A percentile compares a stretch with the other conserved stretches of the same genome.
phyloP scores from a whole-genome alignment of 2,797 vertebrate genomes.

The Enteromius argenteus region DNA sequence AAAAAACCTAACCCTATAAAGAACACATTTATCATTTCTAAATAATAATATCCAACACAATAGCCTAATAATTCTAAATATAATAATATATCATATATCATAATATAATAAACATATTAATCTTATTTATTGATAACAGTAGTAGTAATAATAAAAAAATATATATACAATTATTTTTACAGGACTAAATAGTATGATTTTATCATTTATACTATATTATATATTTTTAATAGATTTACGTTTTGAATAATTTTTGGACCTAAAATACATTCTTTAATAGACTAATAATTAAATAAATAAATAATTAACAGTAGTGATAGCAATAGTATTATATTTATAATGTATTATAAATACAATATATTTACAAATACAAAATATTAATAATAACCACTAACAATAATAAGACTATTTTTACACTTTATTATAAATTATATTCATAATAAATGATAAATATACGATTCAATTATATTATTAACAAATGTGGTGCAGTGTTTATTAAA shows the following conservation, averaged over 20 bases:
- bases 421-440: neutral
- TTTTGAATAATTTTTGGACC: too few relatives aligned
- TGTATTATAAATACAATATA: neutral
- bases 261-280: neutral
- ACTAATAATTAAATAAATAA: neutral
- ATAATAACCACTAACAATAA: neutral
- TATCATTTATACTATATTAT: neutral
- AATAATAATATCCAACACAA: neutral
- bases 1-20: neutral
- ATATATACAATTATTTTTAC: neutral
- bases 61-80: neutral
- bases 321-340: neutral
- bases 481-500: neutral
- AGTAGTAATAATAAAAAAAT: neutral
- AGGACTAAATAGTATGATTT: neutral
- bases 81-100: neutral
- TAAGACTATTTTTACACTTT: neutral
- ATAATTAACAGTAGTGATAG: neutral
- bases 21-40: neutral
- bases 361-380: neutral
- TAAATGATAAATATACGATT: neutral
- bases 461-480: neutral
- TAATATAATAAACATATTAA: neutral
- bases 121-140: neutral
- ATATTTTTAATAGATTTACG: neutral